Base-by-base conservation (phyloP, 2,888 invertebrate genomes). In the Xanthia togata region DNA sequence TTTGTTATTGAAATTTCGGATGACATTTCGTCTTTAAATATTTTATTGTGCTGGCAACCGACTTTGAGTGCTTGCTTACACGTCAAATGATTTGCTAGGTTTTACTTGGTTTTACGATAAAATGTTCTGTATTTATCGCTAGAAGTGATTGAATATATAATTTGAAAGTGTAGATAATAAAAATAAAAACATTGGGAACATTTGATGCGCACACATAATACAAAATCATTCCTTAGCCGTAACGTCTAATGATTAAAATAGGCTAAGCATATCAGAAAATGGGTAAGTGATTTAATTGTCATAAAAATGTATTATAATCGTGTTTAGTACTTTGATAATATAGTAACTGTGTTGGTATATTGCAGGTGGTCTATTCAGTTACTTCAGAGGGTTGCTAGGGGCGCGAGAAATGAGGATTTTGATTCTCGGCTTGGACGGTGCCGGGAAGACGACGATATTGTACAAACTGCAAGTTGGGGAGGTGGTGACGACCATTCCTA, bases 401-500 rank as follows among this genome's bases (percentile, higher is more conserved):
- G 99, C 98, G 85, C 98, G 99, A 91, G 99, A 99, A 97, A 99
- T 99, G 98, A 97, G 99, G 92, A 99, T 99, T 95, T 97, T 99
- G 89, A 99, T 99, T 94, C 97, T 99, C 76, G 99, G 99, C 9
- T 97, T 99, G 88, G 99, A 99, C 95, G 99, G 99, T 81, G 99
- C 99, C 93, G 99, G 99, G 87, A 99, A 99, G 97, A 99, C 99
- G 0, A 99, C 99, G 82, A 99, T 99, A 95, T 96, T 99, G 84
- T 99, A 99, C 96, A 98, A 98, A 96, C 97, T 99, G 91, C 99
- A 99, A 97, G 99, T 99, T 77, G 99, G 99, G 31, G 99, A 99
- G 97, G 99, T 99, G 75, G 99, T 99, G 44, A 99, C 99, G 70
- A 99, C 99, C 55, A 99, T 98, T 96, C 99, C 99, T 84, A 99